phyloP scores from a whole-genome alignment of 2,797 vertebrate species.

The Melanotaenia nigrans region DNA sequence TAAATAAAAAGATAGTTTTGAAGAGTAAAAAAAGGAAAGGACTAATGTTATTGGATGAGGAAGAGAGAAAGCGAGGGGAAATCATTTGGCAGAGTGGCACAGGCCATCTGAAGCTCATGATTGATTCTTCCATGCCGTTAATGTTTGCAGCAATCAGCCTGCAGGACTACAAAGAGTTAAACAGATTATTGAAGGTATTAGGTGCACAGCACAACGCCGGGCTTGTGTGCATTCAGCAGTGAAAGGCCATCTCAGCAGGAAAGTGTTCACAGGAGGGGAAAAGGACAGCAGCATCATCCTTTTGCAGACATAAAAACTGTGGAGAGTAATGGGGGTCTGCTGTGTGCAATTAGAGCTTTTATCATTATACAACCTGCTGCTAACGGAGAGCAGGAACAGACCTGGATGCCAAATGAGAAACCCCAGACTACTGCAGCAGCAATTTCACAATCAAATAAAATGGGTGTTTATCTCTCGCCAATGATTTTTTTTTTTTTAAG shows the following conservation, averaged over 20 bases:
- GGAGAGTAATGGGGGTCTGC: slow-evolving; percentile 39
- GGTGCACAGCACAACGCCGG: slow-evolving; percentile 21
- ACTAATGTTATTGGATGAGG: slow-evolving; percentile 17
- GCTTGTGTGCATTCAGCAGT: slow-evolving; percentile 48
- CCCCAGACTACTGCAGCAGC: neutral
- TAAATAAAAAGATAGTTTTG: slow-evolving; percentile 21
- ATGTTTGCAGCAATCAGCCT: neutral
- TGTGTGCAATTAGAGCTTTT: slow-evolving; percentile 56
- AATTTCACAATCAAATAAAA: neutral
- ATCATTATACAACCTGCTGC: slow-evolving; percentile 37
- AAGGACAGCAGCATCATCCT: slow-evolving; percentile 2
- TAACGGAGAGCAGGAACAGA: slow-evolving; percentile 23
- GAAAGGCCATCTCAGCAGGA: slow-evolving; percentile 62
- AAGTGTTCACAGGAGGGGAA: slow-evolving; percentile 15
- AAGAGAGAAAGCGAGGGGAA: neutral
- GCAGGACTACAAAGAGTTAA: slow-evolving; percentile 47
- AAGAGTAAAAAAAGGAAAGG: neutral
- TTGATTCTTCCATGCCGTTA: slow-evolving; percentile 9
- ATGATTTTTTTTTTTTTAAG: neutral
- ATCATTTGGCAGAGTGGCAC: slow-evolving; percentile 21
- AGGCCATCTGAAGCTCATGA: slow-evolving; percentile 12
- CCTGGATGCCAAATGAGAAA: slow-evolving; percentile 5
- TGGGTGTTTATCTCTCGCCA: neutral
- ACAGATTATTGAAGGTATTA: slow-evolving; percentile 61
- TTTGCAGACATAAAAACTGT: slow-evolving; percentile 22